Base-by-base conservation (phyloP, 2,888 invertebrate species). In the Amphipyra tragopoginis region DNA sequence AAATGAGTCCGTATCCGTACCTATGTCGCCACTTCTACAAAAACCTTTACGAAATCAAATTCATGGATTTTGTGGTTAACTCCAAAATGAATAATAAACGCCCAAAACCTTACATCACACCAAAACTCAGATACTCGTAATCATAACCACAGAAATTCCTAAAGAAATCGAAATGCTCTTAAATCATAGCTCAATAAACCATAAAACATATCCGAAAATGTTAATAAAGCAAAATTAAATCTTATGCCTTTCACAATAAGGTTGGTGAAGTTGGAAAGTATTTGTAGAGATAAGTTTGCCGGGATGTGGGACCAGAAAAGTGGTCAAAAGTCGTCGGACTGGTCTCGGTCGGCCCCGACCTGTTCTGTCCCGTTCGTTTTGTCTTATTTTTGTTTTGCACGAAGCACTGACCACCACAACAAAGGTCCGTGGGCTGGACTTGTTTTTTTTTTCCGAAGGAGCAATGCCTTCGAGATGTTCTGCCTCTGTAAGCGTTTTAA, bases 371-470 rank as follows among this genome's bases (percentile, higher is more conserved):
- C 84, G 89, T 88, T 87, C 81, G 85, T 90, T 90, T 91, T 91
- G 88, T 93, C 87, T 93, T 93, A 93, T 94, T 93, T 93, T 93
- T 91, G 91, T 92, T 92, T 90, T 86, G 90, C 89, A 84, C 85
- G 88, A 93, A 91, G 94, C 91, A 94, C 94, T 94, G 94, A 94
- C 94, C 94, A 94, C 90, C 90, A 93, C 94, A 94, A 94, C 91
- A 93, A 93, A 93, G 92, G 91, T 90, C 84, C 82, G 88, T 90
- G 87, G 91, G 89, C 84, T 80, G 83, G 77, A 64, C 79, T 84
- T 85, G 75, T 87, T 88, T 87, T 90, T 91, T 91, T 88, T 77
- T 71, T 68, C 61, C 59, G 67, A 84, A 79, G 80, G 86, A 86
- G 86, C 91, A 85, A 81, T 88, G 90, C 81, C 88, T 88, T 75